Percentiles rank a stretch among this genome's conserved stretches.
Conservation (phyloP, 1,140 invertebrate species). For the Lasioglossum albipes region DNA sequence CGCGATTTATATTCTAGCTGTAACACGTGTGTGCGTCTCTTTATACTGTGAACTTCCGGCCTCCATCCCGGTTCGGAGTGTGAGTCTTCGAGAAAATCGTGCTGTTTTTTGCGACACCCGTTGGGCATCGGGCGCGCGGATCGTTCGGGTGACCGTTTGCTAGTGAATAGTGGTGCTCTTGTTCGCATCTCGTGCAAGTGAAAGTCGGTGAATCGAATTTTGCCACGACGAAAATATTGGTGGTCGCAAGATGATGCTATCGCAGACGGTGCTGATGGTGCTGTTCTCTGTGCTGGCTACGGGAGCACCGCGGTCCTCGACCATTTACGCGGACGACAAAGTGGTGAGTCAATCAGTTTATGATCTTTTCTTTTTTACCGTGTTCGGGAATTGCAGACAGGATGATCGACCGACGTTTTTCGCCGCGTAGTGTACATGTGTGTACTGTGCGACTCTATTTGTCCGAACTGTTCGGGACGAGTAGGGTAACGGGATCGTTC, state of each 20-base stretch:
- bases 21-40: slow-evolving; percentile 16
- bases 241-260: slow-evolving; percentile 48
- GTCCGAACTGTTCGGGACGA: no score
- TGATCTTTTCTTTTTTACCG: not conserved
- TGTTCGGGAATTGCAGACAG: no score
- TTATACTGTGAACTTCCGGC: not conserved
- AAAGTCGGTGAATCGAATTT: slow-evolving; percentile 9
- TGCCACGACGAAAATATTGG: not conserved
- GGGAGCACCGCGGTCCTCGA: slow-evolving; percentile 52
- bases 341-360: slow-evolving; percentile 64
- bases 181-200: slow-evolving; percentile 16
- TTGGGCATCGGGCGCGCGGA: not conserved
- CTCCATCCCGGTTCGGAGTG: no score
- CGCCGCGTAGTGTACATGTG: no score
- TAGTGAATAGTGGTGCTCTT: no score
- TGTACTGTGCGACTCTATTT: no score
- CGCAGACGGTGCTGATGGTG: slow-evolving; percentile 34
- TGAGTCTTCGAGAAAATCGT: not conserved
- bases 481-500: no score
- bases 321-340: slow-evolving; percentile 70
- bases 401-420: no score
- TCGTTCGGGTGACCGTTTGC: not conserved
- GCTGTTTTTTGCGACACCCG: not conserved
- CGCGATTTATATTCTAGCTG: not conserved
- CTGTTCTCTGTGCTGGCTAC: slow-evolving; percentile 41